Evolutionary conservation across 1,140 invertebrate species (phyloP).

Genomic region (Drosophila nikananu): DNA sequence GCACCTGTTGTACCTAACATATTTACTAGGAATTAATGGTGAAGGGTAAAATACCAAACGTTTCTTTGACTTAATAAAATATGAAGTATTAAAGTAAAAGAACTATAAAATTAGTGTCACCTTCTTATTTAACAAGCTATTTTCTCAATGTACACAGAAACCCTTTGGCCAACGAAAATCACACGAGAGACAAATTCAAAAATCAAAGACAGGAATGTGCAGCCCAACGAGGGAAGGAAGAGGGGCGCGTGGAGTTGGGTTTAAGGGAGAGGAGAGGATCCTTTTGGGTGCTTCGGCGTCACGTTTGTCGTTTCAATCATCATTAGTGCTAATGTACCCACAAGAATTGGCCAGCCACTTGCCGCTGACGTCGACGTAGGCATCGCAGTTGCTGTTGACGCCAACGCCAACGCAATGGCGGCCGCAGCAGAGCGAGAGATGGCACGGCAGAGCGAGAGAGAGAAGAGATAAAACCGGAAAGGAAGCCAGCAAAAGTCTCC

Average conservation of each 20-base stretch:
- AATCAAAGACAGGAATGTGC: slow-evolving; percentile 71
- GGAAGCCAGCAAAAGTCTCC: slow-evolving; percentile 6
- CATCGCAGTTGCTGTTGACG: slow-evolving; percentile 3
- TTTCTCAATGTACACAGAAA: slow-evolving; percentile 12
- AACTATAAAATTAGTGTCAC: background rate
- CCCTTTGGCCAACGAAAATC: slow-evolving; percentile 12
- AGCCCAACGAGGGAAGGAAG: background rate
- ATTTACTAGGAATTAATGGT: background rate
- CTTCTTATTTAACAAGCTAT: background rate
- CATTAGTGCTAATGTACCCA: slow-evolving; percentile 66
- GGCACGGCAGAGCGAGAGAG: slow-evolving; percentile 11
- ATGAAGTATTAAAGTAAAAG: background rate
- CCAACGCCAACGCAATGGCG: slow-evolving; percentile 41
- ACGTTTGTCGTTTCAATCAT: slow-evolving; percentile 8
- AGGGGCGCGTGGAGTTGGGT: background rate
- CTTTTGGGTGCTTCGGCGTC: slow-evolving; percentile 38
- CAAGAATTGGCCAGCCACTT: slow-evolving; percentile 83
- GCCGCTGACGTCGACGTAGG: slow-evolving; percentile 29
- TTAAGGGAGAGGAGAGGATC: slow-evolving; percentile 24
- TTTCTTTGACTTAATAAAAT: background rate
- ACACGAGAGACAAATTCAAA: slow-evolving; percentile 65
- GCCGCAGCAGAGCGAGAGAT: slow-evolving; percentile 22
- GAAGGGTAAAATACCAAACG: background rate
- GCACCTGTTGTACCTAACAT: background rate
- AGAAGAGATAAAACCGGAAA: slow-evolving; percentile 4